Percentiles rank a stretch among this genome's conserved stretches.
These are phyloP conservation scores for Akabosia matsudoensis DNA, from an alignment of 1,140 invertebrate species.

Conservation along the genomic window DNA sequence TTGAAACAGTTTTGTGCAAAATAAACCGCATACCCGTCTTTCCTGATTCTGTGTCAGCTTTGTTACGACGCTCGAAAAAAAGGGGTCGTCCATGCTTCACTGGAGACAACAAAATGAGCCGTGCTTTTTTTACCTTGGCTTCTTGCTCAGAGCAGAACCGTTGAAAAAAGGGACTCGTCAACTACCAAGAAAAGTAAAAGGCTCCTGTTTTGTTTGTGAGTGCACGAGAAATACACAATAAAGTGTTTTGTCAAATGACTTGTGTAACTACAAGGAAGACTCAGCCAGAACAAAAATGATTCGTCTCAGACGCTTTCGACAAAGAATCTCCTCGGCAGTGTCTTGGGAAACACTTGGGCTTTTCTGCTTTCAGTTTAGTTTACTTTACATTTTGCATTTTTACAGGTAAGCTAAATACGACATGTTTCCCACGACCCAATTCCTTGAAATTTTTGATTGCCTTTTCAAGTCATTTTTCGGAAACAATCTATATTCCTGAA, in stretches of 20 bases:
- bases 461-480: no score
- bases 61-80: no score
- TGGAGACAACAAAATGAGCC: conserved; percentile 16
- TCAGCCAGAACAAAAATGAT: conserved; percentile 12
- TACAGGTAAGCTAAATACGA: no score
- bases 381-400: no score
- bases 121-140: conserved; percentile 4
- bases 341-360: no score
- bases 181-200: no score
- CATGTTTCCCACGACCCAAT: no score
- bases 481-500: neutral
- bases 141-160: neutral
- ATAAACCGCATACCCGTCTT: neutral
- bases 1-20: neutral
- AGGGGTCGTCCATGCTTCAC: conserved; percentile 5
- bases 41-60: neutral
- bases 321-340: no score
- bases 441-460: no score
- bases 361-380: no score
- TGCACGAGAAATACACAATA: neutral
- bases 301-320: neutral
- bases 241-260: neutral
- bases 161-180: neutral
- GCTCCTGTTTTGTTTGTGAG: no score
- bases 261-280: neutral